Conservation (phyloP, 1,140 invertebrate genomes). For the Drosophila azteca region DNA sequence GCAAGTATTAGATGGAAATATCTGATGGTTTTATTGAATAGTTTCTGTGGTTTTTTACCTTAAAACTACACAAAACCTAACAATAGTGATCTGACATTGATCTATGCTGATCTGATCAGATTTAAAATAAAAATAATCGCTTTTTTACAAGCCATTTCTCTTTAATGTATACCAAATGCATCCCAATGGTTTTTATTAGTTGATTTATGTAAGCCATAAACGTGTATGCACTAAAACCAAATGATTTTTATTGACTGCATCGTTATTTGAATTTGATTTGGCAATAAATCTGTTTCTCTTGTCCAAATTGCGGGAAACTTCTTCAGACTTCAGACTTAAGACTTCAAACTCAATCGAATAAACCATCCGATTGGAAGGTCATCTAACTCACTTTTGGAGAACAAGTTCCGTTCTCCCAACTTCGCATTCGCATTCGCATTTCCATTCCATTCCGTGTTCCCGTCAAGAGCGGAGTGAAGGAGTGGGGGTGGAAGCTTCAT, state of each 20-base stretch:
- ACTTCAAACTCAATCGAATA: background rate
- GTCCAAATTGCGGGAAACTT: too few species aligned
- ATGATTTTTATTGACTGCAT: too few species aligned
- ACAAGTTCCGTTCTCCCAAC: constrained; percentile 10
- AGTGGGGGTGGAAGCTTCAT: constrained; percentile 57
- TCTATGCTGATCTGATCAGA: background rate
- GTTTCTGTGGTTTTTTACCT: background rate
- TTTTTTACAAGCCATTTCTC: too few species aligned
- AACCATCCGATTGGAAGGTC: constrained; percentile 47
- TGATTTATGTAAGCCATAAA: too few species aligned
- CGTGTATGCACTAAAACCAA: too few species aligned
- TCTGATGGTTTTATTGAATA: constrained; percentile 31
- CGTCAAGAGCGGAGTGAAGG: constrained; percentile 43
- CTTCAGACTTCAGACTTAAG: too few species aligned
- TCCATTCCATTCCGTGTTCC: constrained; percentile 4
- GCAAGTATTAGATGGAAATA: constrained; percentile 22
- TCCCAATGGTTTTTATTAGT: too few species aligned
- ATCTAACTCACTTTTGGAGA: constrained; percentile 40
- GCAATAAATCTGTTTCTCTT: too few species aligned
- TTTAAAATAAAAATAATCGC: too few species aligned
- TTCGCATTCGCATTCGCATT: constrained; percentile 3
- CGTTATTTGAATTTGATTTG: constrained; percentile 9
- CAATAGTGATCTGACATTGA: background rate
- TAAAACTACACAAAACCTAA: too few species aligned
- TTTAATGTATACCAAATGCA: too few species aligned